Evolutionary conservation across 2,797 vertebrate species (phyloP).

Genomic region (Champsocephalus gunnari): DNA sequence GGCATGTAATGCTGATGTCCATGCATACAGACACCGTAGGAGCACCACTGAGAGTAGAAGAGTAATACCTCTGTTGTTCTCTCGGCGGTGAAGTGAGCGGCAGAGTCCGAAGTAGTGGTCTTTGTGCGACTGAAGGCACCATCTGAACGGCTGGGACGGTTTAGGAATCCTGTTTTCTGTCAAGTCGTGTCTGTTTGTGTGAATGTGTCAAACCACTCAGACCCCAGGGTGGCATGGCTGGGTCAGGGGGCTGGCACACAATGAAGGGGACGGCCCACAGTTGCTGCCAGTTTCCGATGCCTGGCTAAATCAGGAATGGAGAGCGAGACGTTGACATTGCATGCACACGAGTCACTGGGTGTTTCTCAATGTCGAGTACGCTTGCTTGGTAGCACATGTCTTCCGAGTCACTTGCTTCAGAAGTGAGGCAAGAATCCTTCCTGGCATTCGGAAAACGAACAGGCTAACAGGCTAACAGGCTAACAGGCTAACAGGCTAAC

Average conservation of each 20-base stretch:
- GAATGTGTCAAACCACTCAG: constrained; percentile 53
- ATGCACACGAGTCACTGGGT: constrained; percentile 41
- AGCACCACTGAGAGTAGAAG: constrained; percentile 3
- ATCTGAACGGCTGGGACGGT: constrained; percentile 25
- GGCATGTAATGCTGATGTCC: not conserved
- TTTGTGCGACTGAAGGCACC: constrained; percentile 26
- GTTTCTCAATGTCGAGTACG: too few relatives aligned
- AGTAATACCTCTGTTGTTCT: not conserved
- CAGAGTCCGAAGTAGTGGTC: constrained; percentile 35
- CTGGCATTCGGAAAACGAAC: too few relatives aligned
- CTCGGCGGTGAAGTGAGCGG: constrained; percentile 29
- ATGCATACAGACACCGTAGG: not conserved
- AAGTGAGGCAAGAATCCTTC: too few relatives aligned
- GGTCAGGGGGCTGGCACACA: constrained; percentile 65
- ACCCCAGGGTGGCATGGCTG: constrained; percentile 53
- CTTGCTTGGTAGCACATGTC: too few relatives aligned
- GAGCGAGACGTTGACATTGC: constrained; percentile 55
- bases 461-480: too few relatives aligned
- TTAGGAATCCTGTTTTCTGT: constrained; percentile 33
- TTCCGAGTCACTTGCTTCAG: too few relatives aligned
- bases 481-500: too few relatives aligned
- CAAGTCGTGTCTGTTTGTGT: constrained; percentile 7
- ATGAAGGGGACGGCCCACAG: constrained; percentile 69
- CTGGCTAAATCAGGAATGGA: constrained; percentile 71
- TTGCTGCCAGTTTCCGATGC: constrained; percentile 68